A percentile compares a stretch with the other conserved stretches of the same genome.
Conservation (phyloP, 2,888 invertebrate genomes). For the Mongoloraphidia duomilia region DNA sequence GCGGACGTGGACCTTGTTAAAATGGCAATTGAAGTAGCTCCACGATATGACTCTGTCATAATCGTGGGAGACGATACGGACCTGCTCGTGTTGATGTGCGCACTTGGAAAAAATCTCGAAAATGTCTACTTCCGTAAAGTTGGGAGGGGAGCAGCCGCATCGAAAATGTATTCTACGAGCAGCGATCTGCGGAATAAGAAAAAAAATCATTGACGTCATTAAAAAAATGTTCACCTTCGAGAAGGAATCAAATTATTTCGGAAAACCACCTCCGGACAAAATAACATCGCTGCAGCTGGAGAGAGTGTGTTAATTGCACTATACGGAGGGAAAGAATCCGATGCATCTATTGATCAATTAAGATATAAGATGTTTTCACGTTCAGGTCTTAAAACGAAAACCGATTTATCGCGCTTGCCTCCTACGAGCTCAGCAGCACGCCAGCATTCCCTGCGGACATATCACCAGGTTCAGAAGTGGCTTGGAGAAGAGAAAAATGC, state of each 20-base stretch:
- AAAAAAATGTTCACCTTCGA: conserved; percentile 8
- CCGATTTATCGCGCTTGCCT: conserved; percentile 4
- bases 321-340: conserved; percentile 8
- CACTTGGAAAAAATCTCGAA: conserved; percentile 6
- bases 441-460: conserved; percentile 9
- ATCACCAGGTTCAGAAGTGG: conserved; percentile 9
- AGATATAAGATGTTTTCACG: conserved; percentile 6
- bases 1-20: conserved; percentile 2
- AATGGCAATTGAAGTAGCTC: conserved; percentile 8
- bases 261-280: conserved; percentile 3
- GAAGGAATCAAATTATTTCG: conserved; percentile 5
- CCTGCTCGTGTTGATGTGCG: conserved; percentile 15
- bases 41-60: conserved; percentile 7
- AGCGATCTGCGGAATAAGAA: conserved; percentile 7
- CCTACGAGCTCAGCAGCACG: conserved; percentile 7
- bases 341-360: conserved; percentile 3
- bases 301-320: conserved; percentile 12
- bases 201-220: conserved; percentile 6
- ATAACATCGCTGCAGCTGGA: conserved; percentile 8
- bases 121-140: conserved; percentile 10
- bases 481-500: conserved; percentile 7
- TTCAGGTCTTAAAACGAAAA: neutral
- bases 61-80: conserved; percentile 17
- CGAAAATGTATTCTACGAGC: neutral
- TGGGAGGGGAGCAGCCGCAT: neutral